Evolutionary conservation across 1,140 invertebrate genomes (phyloP), one percentile per base, ranked within the genome.

Genomic region (Zaprionus ornatus): DNA sequence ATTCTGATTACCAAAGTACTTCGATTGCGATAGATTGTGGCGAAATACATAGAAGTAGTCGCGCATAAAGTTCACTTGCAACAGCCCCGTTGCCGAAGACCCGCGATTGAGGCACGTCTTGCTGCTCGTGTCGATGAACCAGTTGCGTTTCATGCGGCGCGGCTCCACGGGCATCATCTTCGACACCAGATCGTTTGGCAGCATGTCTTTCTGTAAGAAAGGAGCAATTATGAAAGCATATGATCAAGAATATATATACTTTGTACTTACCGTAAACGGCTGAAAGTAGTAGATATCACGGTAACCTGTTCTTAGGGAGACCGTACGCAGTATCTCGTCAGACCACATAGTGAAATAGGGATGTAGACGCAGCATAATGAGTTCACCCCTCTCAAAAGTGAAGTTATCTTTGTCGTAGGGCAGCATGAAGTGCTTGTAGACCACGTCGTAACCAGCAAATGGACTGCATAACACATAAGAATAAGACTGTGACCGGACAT

Each of bases 121-220:
- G 27, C 23, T 15, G 0, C 23, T 5, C 13, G 48, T n/a, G 10
- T 67, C 52, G 6, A 56, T 55, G 12, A 77, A 63, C 80, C 82
- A 84, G 13, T 90, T 90, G 13, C 76, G 55, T 15, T 69, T 74
- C 65, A 69, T 59, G 25, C 85, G 80, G 0, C 69, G 60, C 13
- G 84, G 85, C 56, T 88, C 84, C 17, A 88, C 40, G 0, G 84
- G 84, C 84, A 88, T 88, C 84, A 88, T 88, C 15, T 71, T 79
- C 10, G 29, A 37, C 9, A 37, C 67, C 19, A 88, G 27, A 32
- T 88, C 84, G 25, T 88, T 88, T 19, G 85, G 70, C 54, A 84
- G n/a, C 2, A 45, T 37, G 0, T 59, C 23, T 3, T 62, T 69
- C 80, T 82, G 5, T 23, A 59, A 15, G 3, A 0, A 12, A 23